phyloP scores from a whole-genome alignment of 1,140 invertebrate genomes.

The Sycophaga agraensis region DNA sequence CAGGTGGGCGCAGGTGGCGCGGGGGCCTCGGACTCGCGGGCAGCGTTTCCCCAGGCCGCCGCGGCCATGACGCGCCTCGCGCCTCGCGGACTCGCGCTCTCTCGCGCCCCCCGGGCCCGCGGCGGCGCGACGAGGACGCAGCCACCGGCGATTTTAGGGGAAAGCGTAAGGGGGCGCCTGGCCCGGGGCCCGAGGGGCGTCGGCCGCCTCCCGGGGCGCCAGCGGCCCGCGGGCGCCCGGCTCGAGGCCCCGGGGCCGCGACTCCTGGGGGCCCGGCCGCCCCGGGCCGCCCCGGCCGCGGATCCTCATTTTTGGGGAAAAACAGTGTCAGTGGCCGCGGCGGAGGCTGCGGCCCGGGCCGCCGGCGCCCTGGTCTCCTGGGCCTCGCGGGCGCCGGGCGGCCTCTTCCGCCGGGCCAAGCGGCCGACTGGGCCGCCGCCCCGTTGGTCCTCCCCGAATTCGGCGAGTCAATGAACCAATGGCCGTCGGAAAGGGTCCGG shows the following conservation, averaged over 20 bases:
- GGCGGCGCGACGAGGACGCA: background rate
- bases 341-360: background rate
- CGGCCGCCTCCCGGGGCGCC: too few relatives aligned
- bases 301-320: conserved; percentile 53
- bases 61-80: too few relatives aligned
- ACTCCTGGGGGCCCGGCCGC: too few relatives aligned
- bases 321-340: conserved; percentile 54
- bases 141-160: conserved; percentile 46
- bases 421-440: background rate
- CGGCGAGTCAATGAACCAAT: conserved; percentile 41
- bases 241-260: too few relatives aligned
- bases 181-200: too few relatives aligned
- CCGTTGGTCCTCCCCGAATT: conserved; percentile 46
- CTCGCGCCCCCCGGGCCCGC: background rate
- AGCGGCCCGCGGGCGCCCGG: too few relatives aligned
- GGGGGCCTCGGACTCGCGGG: too few relatives aligned
- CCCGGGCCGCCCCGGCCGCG: too few relatives aligned
- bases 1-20: conserved; percentile 8
- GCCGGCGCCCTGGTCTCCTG: background rate
- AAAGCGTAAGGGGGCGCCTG: conserved; percentile 41
- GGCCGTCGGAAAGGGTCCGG: conserved; percentile 48
- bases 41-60: too few relatives aligned
- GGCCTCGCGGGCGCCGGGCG: background rate
- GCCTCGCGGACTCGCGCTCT: conserved; percentile 3
- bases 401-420: background rate